phyloP scores from a whole-genome alignment of 2,888 invertebrate genomes.

The Microchrysa polita region DNA sequence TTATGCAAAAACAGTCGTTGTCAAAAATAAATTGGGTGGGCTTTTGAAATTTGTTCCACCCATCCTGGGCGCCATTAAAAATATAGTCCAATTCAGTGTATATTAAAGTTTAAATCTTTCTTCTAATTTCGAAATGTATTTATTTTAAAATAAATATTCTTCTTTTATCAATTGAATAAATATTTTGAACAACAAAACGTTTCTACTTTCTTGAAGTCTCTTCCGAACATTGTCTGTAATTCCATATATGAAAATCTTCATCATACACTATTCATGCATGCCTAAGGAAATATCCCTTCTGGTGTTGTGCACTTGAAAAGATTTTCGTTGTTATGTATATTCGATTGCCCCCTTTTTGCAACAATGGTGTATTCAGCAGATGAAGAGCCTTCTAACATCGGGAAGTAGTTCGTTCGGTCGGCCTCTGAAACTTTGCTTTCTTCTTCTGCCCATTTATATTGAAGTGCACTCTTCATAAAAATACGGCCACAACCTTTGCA shows the following conservation, averaged over 20 bases:
- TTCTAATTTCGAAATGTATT: too few species aligned
- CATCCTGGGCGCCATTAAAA: too few species aligned
- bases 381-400: not conserved
- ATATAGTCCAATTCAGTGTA: too few species aligned
- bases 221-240: too few species aligned
- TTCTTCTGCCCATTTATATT: not conserved
- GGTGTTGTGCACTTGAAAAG: constrained; percentile 21
- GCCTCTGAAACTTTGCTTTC: constrained; percentile 1
- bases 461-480: not conserved
- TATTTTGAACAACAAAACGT: too few species aligned
- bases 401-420: constrained; percentile 5
- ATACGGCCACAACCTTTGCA: not conserved
- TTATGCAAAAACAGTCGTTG: not conserved
- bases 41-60: too few species aligned
- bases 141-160: too few species aligned
- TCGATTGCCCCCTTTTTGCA: constrained; percentile 11
- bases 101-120: too few species aligned
- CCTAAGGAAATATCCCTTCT: constrained; percentile 31
- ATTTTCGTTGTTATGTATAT: constrained; percentile 15
- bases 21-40: too few species aligned
- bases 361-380: constrained; percentile 15
- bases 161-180: too few species aligned
- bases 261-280: not conserved
- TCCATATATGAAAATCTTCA: too few species aligned
- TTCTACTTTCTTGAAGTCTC: too few species aligned